Conservation (phyloP, 2,113 vertebrate genomes). For the Hypanus sabinus region DNA sequence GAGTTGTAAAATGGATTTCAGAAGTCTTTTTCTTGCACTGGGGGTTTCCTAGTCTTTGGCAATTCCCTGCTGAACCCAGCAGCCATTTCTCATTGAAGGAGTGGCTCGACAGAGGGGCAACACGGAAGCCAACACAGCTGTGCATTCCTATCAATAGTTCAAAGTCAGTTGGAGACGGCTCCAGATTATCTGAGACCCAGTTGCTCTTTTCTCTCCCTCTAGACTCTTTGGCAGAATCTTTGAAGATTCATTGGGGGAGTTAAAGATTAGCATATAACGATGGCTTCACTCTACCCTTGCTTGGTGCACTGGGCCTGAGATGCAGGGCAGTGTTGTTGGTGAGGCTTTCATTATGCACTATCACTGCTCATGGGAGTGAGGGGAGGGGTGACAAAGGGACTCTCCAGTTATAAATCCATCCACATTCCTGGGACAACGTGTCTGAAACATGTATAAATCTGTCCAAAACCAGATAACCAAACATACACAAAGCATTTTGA, state of each 20-base stretch:
- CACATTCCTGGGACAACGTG: background rate
- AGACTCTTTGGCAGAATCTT: background rate
- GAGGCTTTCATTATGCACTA: no score
- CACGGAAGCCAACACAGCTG: background rate
- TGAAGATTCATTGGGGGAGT: background rate
- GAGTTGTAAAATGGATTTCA: no score
- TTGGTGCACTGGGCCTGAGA: background rate
- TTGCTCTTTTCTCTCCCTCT: background rate
- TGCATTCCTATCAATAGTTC: conserved; percentile 1
- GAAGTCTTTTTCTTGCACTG: no score
- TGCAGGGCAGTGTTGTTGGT: no score
- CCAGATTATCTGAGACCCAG: background rate
- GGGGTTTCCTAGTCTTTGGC: no score
- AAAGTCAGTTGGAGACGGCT: background rate
- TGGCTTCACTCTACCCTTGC: no score
- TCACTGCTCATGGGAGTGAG: no score
- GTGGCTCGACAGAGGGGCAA: background rate
- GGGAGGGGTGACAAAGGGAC: background rate
- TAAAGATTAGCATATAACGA: background rate
- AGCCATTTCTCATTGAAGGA: background rate
- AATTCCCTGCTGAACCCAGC: background rate
- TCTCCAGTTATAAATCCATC: background rate
- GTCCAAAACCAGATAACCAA: background rate
- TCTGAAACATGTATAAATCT: background rate
- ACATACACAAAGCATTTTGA: background rate